Evolutionary conservation across 2,113 vertebrate genomes (phyloP), one percentile per base, ranked within the genome.

Genomic region (Corydoras sp.): DNA sequence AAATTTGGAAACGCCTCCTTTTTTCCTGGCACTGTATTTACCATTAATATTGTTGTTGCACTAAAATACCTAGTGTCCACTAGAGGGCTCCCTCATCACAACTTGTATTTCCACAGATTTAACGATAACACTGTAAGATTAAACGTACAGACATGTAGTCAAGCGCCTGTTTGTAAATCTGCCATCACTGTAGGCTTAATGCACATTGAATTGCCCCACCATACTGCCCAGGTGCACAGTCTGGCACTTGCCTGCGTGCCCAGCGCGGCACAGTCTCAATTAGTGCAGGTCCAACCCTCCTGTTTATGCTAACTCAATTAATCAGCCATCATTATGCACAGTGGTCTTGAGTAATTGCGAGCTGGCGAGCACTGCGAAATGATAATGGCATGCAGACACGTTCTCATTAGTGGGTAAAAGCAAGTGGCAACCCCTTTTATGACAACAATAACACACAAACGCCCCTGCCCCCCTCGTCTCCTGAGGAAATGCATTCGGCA

Each of bases 261-360:
- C 69, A 63, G 54, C 61, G 43, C n/a, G 10, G 56, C 73, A 48
- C 76, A 75, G 75, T 82, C 81, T 82, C 87, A 87, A 88, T 87
- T 84, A 87, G 85, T 65, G 72, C 66, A 73, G 78, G 82, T 81
- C 81, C 82, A 75, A 83, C 84, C 86, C 85, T 84, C 82, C 85
- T 83, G 64, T 90, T 88, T 88, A 83, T 81, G 83, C 82, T 87
- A 86, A 90, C 89, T 89, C 86, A 89, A 90, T 90, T 89, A 89
- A 89, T 90, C 89, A 89, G 83, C 78, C 78, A 82, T 90, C 86
- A 88, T 89, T 90, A 88, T 84, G 82, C 83, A 85, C 83, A 85
- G 79, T 81, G 86, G 81, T 88, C 76, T 76, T 78, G 81, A 81
- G 80, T 90, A 91, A 89, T 89, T 87, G 84, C 81, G 77, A 82